Base-by-base conservation (phyloP, 2,797 vertebrate species). In the Diplodus sargus region DNA sequence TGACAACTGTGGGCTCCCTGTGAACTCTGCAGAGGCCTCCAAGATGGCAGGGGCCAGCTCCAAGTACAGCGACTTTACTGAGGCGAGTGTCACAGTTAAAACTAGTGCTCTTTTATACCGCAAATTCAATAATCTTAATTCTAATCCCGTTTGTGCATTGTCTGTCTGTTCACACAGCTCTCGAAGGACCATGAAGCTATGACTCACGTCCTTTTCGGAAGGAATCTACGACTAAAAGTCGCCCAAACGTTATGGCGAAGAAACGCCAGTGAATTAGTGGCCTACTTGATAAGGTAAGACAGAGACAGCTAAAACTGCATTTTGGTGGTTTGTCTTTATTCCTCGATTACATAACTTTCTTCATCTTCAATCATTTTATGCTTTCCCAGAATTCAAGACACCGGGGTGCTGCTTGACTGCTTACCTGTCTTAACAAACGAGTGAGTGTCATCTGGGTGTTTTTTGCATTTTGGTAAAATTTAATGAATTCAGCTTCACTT, bases 131-230 rank as follows among this genome's bases (percentile, higher is more conserved):
- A 10, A 39, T 39, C 39, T 3, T 39, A 2, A 11, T 39, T 11
- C 10, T 11, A 75, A 48, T 42, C 75, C 20, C 12, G 18, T 78
- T 64, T 82, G 18, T 77, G 12, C 14, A 48, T 81, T 67, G 54
- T 74, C 22, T 77, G 54, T 82, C 4, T 45, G 45, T 54, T 13
- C 47, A 4, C 43, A 34, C 78, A 99, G 98, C 93, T 99, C 85
- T 98, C 97, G 87, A 97, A 97, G 95, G 97, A 99, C 91, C 98
- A 99, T 74, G 97, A 98, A 92, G 96, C 97, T 74, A 97, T 99
- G 97, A 95, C 95, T 74, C 97, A 96, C 70, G 95, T 98, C 89
- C 97, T 99, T 58, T 99, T 99, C 91, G 98, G 97, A 94, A 96
- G 98, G 90, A 98, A 97, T 90, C 96, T 99, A 75, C 95, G 97